phyloP scores from a whole-genome alignment of 1,140 invertebrate genomes.

The Atta cephalotes region DNA sequence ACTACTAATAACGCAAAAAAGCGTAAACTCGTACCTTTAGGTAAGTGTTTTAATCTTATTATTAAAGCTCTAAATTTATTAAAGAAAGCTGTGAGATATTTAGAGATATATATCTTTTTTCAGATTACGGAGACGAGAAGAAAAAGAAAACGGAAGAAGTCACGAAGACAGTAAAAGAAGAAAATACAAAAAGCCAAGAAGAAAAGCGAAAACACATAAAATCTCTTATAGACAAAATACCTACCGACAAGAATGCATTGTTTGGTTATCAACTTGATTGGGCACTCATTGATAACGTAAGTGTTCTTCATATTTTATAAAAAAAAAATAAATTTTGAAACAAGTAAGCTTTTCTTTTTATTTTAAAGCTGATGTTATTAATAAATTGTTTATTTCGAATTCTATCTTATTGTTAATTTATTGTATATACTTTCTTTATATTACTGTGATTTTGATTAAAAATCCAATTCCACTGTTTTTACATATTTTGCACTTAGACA shows the following conservation, averaged over 20 bases:
- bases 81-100: background rate
- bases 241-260: conserved; percentile 97
- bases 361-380: conserved; percentile 1
- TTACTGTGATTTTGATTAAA: background rate
- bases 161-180: conserved; percentile 89
- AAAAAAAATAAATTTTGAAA: background rate
- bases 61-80: background rate
- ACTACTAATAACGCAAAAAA: conserved; percentile 90
- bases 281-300: conserved; percentile 93
- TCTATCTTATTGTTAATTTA: background rate
- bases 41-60: conserved; percentile 81
- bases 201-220: conserved; percentile 99
- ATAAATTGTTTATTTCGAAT: background rate
- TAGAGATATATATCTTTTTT: conserved; percentile 33
- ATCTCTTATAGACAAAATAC: conserved; percentile 98
- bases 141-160: conserved; percentile 86
- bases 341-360: background rate
- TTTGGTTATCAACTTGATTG: conserved; percentile 98
- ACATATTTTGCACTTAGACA: conserved; percentile 84
- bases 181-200: conserved; percentile 92
- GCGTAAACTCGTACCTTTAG: conserved; percentile 94
- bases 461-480: background rate
- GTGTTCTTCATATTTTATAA: conserved; percentile 58
- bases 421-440: background rate
- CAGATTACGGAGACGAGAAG: conserved; percentile 90